Percentiles rank a stretch among this genome's conserved stretches.
These are phyloP conservation scores for Lasioglossum calceatum DNA, from an alignment of 2,888 invertebrate genomes.

Conservation along the genomic window DNA sequence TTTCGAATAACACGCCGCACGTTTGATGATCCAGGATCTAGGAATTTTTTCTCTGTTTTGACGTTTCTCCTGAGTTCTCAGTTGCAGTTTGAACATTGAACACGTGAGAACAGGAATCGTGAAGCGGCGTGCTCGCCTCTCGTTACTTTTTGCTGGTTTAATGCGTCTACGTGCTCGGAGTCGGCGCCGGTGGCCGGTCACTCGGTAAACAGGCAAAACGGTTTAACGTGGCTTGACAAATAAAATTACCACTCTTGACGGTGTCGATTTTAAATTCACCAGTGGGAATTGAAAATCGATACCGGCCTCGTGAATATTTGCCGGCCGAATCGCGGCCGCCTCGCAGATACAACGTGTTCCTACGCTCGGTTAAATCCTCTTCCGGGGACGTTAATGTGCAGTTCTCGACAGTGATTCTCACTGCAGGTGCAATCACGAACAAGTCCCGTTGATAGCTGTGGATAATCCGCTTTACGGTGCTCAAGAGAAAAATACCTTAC, in stretches of 20 bases:
- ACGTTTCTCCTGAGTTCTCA: too few relatives aligned
- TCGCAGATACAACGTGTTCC: background rate
- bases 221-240: slow-evolving; percentile 40
- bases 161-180: slow-evolving; percentile 37
- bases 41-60: background rate
- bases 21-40: background rate
- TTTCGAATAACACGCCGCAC: too few relatives aligned
- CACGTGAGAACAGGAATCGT: slow-evolving; percentile 5
- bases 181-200: background rate
- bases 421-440: background rate
- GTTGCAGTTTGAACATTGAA: background rate
- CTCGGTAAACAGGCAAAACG: slow-evolving; percentile 34
- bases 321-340: background rate
- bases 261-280: slow-evolving; percentile 18
- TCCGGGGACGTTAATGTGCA: background rate
- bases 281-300: slow-evolving; percentile 21
- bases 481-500: background rate
- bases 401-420: background rate
- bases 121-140: background rate
- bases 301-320: background rate
- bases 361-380: slow-evolving; percentile 24
- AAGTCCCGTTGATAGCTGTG: background rate
- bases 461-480: background rate
- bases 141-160: slow-evolving; percentile 27
- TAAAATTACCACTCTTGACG: slow-evolving; percentile 28